Percentiles rank a stretch among this genome's conserved stretches.
phyloP scores from a whole-genome alignment of 2,888 invertebrate genomes.

The Trichacis sp. region DNA sequence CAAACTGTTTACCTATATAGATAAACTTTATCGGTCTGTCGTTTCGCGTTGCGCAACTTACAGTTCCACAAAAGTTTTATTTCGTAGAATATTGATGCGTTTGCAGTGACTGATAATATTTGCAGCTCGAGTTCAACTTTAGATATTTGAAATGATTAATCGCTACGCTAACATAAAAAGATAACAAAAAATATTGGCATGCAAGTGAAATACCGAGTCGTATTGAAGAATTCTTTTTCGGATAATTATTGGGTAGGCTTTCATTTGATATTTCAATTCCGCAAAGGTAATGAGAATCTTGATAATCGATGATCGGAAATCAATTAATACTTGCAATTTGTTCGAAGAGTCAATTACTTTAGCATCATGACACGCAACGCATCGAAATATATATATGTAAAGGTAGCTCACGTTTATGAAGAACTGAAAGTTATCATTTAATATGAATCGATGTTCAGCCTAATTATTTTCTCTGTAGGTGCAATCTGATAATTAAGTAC shows the following conservation, averaged over 20 bases:
- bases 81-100: neutral
- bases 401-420: neutral
- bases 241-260: neutral
- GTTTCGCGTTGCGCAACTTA: slow-evolving; percentile 5
- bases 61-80: neutral
- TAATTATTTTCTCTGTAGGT: neutral
- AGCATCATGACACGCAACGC: slow-evolving; percentile 5
- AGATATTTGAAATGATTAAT: neutral
- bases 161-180: neutral
- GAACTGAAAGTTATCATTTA: slow-evolving; percentile 3
- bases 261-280: slow-evolving; percentile 11
- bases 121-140: slow-evolving; percentile 1
- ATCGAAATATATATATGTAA: too few relatives aligned
- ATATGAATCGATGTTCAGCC: neutral
- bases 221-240: too few relatives aligned
- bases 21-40: slow-evolving; percentile 15
- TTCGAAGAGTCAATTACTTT: neutral
- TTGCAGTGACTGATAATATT: neutral
- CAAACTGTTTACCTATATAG: slow-evolving; percentile 21
- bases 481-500: neutral
- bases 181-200: neutral
- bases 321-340: neutral
- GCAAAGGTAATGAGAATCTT: neutral
- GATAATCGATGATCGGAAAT: neutral
- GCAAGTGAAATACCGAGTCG: neutral